Percentiles rank a stretch among this genome's conserved stretches.
phyloP scores from a whole-genome alignment of 2,888 invertebrate species.

The Rhabditoides inermis region DNA sequence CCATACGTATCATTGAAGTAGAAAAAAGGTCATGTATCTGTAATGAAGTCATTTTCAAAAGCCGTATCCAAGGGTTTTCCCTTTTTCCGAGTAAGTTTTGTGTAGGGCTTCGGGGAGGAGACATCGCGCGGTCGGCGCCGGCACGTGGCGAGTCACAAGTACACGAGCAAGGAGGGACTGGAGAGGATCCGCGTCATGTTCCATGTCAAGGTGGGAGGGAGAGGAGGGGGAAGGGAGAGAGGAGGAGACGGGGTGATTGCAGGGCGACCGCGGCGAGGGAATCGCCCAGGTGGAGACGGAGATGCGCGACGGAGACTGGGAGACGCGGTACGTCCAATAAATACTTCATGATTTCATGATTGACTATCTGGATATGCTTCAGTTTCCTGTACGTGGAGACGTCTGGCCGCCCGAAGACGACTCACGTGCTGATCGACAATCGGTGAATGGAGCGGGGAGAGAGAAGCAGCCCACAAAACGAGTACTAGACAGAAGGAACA shows the following conservation, averaged over 20 bases:
- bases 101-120: constrained; percentile 31
- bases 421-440: constrained; percentile 45
- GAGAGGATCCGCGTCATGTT: constrained; percentile 44
- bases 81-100: not conserved
- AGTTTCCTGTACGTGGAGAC: constrained; percentile 40
- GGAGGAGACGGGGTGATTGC: constrained; percentile 1
- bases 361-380: too few species aligned
- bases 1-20: too few species aligned
- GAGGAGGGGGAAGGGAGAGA: not conserved
- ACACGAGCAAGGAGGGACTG: constrained; percentile 42
- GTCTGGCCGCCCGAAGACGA: constrained; percentile 26
- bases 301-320: constrained; percentile 38
- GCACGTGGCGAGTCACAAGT: constrained; percentile 38
- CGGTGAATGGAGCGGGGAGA: constrained; percentile 13
- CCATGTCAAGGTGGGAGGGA: constrained; percentile 33
- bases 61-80: too few species aligned
- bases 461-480: too few species aligned
- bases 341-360: too few species aligned
- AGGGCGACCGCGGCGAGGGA: constrained; percentile 39
- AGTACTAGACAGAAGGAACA: too few species aligned
- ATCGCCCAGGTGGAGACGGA: constrained; percentile 44
- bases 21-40: too few species aligned
- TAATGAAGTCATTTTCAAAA: too few species aligned
- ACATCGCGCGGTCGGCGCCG: constrained; percentile 32
- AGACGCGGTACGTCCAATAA: constrained; percentile 11